phyloP scores from a whole-genome alignment of 2,113 vertebrate species.

The Seriola aureovittata region DNA sequence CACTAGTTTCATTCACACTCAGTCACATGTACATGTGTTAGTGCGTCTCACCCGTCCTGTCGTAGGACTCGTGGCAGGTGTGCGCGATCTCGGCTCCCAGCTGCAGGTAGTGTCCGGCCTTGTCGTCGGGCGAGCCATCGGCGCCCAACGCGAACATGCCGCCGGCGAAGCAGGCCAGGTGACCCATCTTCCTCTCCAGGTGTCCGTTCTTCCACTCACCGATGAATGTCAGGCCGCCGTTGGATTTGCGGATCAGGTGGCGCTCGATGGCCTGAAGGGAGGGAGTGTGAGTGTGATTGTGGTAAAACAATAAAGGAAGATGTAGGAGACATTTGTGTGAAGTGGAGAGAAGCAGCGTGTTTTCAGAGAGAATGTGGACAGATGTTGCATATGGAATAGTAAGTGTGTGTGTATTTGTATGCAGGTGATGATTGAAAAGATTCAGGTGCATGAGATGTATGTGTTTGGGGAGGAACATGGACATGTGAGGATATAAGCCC shows the following conservation, averaged over 20 bases:
- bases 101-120: slow-evolving; percentile 97
- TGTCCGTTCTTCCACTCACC: slow-evolving; percentile 99
- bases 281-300: neutral
- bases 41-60: slow-evolving; percentile 90
- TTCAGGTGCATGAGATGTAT: neutral
- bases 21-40: neutral
- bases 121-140: slow-evolving; percentile 94
- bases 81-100: slow-evolving; percentile 98
- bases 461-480: neutral
- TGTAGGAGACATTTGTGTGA: neutral
- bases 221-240: slow-evolving; percentile 95
- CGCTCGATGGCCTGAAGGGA: slow-evolving; percentile 93
- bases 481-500: slow-evolving; percentile 1
- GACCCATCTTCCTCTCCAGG: slow-evolving; percentile 98
- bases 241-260: slow-evolving; percentile 96
- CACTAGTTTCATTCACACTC: too few relatives aligned
- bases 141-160: slow-evolving; percentile 98
- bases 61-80: slow-evolving; percentile 98
- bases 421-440: neutral
- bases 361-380: neutral
- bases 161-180: slow-evolving; percentile 97
- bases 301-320: neutral
- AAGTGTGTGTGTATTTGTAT: slow-evolving; percentile 7
- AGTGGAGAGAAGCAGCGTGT: neutral
- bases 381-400: neutral